A percentile compares a stretch with the other conserved stretches of the same genome.
phyloP scores from a whole-genome alignment of 1,140 invertebrate genomes.

The Drosophila repleta region DNA sequence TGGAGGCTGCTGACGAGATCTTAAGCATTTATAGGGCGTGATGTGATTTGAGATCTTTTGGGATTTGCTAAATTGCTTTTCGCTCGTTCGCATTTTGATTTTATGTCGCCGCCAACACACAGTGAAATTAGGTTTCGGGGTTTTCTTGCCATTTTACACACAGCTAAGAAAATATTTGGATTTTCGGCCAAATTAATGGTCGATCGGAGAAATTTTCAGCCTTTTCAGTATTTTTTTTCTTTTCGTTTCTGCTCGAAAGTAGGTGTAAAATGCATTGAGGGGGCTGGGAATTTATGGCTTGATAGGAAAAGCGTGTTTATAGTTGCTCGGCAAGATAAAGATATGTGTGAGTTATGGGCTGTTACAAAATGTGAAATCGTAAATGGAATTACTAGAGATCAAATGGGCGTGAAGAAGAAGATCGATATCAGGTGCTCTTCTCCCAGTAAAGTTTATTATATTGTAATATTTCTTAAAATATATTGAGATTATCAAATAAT shows the following conservation, averaged over 20 bases:
- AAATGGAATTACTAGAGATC: not conserved
- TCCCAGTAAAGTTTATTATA: no score
- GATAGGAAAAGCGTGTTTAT: constrained; percentile 9
- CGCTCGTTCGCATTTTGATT: constrained; percentile 45
- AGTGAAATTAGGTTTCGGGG: not conserved
- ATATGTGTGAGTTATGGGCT: constrained; percentile 10
- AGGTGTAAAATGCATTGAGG: constrained; percentile 41
- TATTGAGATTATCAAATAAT: no score
- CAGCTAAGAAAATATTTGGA: constrained; percentile 50
- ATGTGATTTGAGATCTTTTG: constrained; percentile 51
- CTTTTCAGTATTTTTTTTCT: no score
- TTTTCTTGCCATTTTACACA: constrained; percentile 27
- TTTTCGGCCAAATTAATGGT: constrained; percentile 51
- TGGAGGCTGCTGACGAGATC: constrained; percentile 7
- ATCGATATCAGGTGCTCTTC: not conserved
- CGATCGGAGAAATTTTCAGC: constrained; percentile 35
- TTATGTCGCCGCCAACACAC: constrained; percentile 43
- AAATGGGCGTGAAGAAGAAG: not conserved
- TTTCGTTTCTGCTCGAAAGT: constrained; percentile 5
- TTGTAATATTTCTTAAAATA: no score
- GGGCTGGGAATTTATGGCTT: constrained; percentile 30
- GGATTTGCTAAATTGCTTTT: constrained; percentile 40
- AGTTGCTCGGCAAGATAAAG: not conserved
- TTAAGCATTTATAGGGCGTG: constrained; percentile 66
- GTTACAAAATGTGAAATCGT: not conserved